A percentile compares a stretch with the other conserved stretches of the same genome.
Conservation (phyloP, 23 tunicate species). For the Ciona savignyi region DNA sequence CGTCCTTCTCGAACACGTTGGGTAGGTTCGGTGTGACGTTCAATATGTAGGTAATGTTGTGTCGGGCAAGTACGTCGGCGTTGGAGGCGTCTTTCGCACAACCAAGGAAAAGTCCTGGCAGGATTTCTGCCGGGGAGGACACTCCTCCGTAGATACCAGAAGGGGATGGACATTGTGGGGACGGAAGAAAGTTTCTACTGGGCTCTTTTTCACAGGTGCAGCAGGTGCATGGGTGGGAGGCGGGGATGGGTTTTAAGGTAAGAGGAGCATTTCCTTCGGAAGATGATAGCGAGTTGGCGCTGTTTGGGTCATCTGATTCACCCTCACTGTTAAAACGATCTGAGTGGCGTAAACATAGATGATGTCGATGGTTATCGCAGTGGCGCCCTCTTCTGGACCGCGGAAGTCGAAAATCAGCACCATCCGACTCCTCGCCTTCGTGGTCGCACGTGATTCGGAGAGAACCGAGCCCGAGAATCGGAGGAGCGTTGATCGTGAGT, state of each 20-base stretch:
- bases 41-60: constrained; percentile 79
- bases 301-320: constrained; percentile 76
- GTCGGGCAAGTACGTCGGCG: constrained; percentile 38
- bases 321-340: constrained; percentile 76
- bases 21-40: constrained; percentile 95
- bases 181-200: background rate
- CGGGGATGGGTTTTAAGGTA: constrained; percentile 21
- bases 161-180: constrained; percentile 38
- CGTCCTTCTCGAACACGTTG: constrained; percentile 76
- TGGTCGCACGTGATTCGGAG: constrained; percentile 51
- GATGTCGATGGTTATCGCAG: constrained; percentile 46
- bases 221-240: constrained; percentile 13
- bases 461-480: constrained; percentile 52
- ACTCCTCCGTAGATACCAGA: constrained; percentile 35
- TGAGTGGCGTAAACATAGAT: constrained; percentile 20
- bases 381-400: constrained; percentile 11
- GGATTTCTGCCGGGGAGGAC: constrained; percentile 72
- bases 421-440: constrained; percentile 30
- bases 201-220: constrained; percentile 14
- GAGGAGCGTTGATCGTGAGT: constrained; percentile 19
- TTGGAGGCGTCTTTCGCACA: constrained; percentile 92
- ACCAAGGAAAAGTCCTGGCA: constrained; percentile 76
- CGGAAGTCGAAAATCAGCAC: constrained; percentile 1
- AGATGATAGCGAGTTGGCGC: constrained; percentile 35
- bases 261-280: constrained; percentile 24